phyloP scores from a whole-genome alignment of 2,888 invertebrate genomes.

The Dichetophora obliterata region DNA sequence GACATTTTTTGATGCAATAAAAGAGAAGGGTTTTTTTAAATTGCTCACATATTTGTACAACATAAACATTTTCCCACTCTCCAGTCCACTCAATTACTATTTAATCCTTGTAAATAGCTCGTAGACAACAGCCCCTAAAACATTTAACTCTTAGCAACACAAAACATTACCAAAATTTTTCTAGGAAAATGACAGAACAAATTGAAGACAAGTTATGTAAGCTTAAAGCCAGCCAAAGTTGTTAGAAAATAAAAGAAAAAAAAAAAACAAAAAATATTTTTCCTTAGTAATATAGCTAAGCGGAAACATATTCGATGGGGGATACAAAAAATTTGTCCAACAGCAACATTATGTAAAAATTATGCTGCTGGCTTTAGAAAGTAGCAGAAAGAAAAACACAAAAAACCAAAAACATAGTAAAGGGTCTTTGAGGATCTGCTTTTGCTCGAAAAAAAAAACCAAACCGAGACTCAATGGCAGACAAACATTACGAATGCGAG shows the following conservation, averaged over 20 bases:
- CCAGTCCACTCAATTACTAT: no score
- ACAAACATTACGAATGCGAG: neutral
- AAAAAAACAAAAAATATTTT: neutral
- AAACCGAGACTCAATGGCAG: neutral
- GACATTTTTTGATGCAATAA: no score
- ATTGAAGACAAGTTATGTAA: neutral
- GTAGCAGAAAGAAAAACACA: neutral
- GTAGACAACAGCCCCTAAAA: no score
- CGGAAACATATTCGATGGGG: neutral
- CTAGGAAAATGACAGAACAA: neutral
- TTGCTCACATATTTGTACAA: no score
- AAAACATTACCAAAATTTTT: neutral
- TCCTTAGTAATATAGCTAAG: neutral
- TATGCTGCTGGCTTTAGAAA: neutral
- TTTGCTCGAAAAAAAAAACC: neutral
- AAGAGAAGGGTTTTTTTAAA: no score
- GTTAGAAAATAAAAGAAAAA: neutral
- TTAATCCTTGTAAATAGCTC: no score
- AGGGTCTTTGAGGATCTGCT: neutral
- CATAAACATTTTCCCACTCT: no score
- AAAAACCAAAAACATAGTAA: neutral
- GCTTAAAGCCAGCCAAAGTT: neutral
- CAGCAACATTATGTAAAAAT: constrained; percentile 22
- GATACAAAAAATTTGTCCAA: neutral
- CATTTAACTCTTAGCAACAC: neutral